Evolutionary conservation across 2,113 vertebrate genomes (phyloP), one percentile per base, ranked within the genome.

Genomic region (Arenaria interpres): DNA sequence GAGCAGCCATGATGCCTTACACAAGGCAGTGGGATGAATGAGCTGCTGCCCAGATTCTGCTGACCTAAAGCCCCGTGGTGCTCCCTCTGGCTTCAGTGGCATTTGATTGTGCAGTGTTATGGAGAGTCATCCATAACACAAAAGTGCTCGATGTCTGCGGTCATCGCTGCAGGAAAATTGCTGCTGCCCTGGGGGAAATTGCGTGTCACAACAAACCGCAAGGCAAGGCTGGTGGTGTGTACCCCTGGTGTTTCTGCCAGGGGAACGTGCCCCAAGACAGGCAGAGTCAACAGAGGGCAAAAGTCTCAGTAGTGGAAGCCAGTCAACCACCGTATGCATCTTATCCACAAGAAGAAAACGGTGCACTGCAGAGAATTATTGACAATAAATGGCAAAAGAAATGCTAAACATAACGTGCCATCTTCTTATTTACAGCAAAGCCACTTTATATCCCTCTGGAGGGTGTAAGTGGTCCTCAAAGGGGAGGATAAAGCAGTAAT

Each of bases 91-190:
- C 85, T 95, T 83, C 63, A 45, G 66, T 69, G 91, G 66, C 84
- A 95, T 87, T 91, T 0, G 12, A 76, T 75, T 96, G 69, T 95
- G 62, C 66, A 82, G 69, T 73, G 74, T 95, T 89, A 73, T 43
- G 21, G 51, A 60, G 14, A 56, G 27, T 56, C 46, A 88, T 41
- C 66, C 0, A 0, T 62, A 66, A 37, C 51, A 73, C 7, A 10
- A 64, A 81, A 78, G 39, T 4, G 3, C 63, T 82, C 85, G 45
- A 51, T 86, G 69, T 82, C 69, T 86, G 48, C 0, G 1, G 59
- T 81, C 69, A 50, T 45, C 0, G 1, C 62, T 57, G n/a, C 84
- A 85, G 71, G 73, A 91, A 72, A 87, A 95, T 75, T 93, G 64
- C 80, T 68, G 71, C 66, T 93, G 94, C 69, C 76, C 57, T 35